Evolutionary conservation across 2,888 invertebrate genomes (phyloP).

Genomic region (Cantharis flavilabris): DNA sequence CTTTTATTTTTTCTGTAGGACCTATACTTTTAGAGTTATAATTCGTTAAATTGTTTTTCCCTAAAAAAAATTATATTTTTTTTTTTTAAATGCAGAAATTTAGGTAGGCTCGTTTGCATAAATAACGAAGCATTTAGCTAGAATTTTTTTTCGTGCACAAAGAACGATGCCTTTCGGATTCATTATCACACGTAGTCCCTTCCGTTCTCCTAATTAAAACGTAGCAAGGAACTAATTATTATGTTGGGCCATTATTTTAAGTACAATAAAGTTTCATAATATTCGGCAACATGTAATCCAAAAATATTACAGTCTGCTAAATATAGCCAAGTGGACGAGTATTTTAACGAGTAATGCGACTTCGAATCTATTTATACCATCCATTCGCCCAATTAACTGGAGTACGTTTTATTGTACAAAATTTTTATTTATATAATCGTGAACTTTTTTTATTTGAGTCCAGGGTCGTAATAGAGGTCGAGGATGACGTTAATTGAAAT

Average conservation of each 20-base stretch:
- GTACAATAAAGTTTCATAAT: not conserved
- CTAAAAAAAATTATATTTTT: too few relatives aligned
- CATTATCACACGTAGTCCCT: not conserved
- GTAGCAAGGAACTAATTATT: not conserved
- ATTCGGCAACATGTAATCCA: not conserved
- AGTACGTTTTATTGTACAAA: not conserved
- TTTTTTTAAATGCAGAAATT: not conserved
- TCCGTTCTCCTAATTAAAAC: not conserved
- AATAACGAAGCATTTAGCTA: not conserved
- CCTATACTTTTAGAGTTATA: not conserved
- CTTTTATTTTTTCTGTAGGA: too few relatives aligned
- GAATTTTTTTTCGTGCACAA: not conserved
- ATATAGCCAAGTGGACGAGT: conserved; percentile 1
- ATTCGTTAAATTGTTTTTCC: not conserved
- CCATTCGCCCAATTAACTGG: conserved; percentile 16
- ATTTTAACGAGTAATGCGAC: conserved; percentile 13
- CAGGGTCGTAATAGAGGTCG: not conserved
- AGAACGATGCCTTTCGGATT: not conserved
- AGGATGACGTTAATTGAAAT: not conserved
- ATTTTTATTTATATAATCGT: not conserved
- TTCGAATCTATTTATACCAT: conserved; percentile 14
- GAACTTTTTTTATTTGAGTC: not conserved
- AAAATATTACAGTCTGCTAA: conserved; percentile 6
- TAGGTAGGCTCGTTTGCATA: not conserved
- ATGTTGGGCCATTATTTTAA: not conserved